Evolutionary conservation across 2,113 vertebrate genomes (phyloP).

Genomic region (Ictalurus furcatus): DNA sequence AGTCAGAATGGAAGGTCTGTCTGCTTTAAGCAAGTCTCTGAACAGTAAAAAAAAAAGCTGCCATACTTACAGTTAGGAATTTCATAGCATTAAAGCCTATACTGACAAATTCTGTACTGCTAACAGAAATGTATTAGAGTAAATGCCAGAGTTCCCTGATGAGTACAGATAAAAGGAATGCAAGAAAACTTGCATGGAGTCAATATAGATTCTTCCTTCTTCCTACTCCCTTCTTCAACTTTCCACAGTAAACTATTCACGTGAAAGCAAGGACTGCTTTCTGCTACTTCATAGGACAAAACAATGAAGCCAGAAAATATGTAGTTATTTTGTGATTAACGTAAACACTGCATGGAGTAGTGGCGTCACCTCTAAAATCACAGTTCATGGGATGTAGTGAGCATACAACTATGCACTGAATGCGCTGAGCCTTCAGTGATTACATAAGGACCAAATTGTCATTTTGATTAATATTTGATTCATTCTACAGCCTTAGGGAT

Average conservation of each 20-base stretch:
- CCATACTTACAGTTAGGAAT: neutral
- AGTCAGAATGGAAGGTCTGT: neutral
- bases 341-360: neutral
- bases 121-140: neutral
- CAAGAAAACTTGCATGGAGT: neutral
- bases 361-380: neutral
- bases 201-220: neutral
- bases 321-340: neutral
- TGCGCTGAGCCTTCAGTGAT: conserved; percentile 21
- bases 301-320: neutral
- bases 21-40: neutral
- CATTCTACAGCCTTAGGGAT: conserved; percentile 28
- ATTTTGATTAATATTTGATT: conserved; percentile 39
- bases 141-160: neutral
- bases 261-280: neutral
- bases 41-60: neutral
- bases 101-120: neutral
- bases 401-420: conserved; percentile 26
- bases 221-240: neutral
- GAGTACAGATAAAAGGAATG: neutral
- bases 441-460: conserved; percentile 31
- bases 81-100: neutral
- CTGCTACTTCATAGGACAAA: neutral
- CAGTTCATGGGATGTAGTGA: conserved; percentile 14
- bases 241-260: neutral